Percentiles rank a stretch among this genome's conserved stretches.
Evolutionary conservation across 2,888 invertebrate species (phyloP).

Genomic region (Amiota minor): DNA sequence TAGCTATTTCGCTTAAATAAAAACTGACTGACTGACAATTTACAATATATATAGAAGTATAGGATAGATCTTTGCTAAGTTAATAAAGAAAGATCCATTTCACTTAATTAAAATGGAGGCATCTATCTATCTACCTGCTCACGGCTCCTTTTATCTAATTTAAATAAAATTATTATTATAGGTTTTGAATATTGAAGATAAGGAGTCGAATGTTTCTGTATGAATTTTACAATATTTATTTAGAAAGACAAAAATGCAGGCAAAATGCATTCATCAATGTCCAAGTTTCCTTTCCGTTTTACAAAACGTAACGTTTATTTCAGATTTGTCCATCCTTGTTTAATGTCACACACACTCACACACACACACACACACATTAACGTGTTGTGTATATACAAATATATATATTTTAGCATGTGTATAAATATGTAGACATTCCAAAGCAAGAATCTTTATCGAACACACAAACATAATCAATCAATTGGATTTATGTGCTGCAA

Average conservation of each 20-base stretch:
- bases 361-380: slow-evolving; percentile 30
- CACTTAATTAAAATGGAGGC: no score
- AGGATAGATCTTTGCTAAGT: no score
- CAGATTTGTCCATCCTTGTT: slow-evolving; percentile 15
- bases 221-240: no score
- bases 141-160: no score
- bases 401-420: slow-evolving; percentile 45
- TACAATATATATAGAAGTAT: no score
- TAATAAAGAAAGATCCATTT: no score
- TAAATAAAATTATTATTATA: no score
- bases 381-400: slow-evolving; percentile 28
- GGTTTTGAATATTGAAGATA: not conserved
- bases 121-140: no score
- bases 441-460: slow-evolving; percentile 64
- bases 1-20: not conserved
- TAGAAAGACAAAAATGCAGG: slow-evolving; percentile 1
- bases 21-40: no score
- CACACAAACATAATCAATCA: slow-evolving; percentile 68
- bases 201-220: not conserved
- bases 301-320: slow-evolving; percentile 6
- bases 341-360: slow-evolving; percentile 22
- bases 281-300: slow-evolving; percentile 53
- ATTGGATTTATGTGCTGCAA: slow-evolving; percentile 71
- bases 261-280: slow-evolving; percentile 60
- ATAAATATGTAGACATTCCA: slow-evolving; percentile 43